Evolutionary conservation across 2,797 vertebrate genomes (phyloP).

Genomic region (Liasis olivaceus): DNA sequence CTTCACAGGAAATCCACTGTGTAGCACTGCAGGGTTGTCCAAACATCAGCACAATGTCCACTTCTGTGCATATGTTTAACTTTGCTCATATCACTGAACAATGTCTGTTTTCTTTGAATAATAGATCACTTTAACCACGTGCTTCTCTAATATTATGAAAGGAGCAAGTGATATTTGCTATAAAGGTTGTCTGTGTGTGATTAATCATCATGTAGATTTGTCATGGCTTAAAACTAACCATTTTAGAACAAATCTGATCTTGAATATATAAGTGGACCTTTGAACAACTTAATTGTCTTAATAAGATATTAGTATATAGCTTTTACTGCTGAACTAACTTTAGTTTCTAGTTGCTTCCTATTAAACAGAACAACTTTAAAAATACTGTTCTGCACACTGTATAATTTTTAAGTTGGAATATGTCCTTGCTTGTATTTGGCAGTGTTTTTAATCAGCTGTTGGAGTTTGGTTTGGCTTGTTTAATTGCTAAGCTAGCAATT

Average conservation of each 20-base stretch:
- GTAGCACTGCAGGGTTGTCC: slow-evolving; percentile 65
- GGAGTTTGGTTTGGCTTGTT: slow-evolving; percentile 27
- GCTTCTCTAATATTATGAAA: slow-evolving; percentile 44
- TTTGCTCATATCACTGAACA: slow-evolving; percentile 48
- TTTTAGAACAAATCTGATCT: not conserved
- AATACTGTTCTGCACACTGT: not conserved
- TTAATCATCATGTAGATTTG: slow-evolving; percentile 28
- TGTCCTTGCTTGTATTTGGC: slow-evolving; percentile 9
- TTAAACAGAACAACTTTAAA: not conserved
- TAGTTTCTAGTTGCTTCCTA: slow-evolving; percentile 44
- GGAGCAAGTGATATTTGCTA: slow-evolving; percentile 45
- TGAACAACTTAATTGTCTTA: slow-evolving; percentile 23
- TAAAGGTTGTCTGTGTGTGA: slow-evolving; percentile 49
- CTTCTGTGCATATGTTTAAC: slow-evolving; percentile 57
- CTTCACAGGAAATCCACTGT: slow-evolving; percentile 66
- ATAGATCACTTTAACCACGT: slow-evolving; percentile 54
- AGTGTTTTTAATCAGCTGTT: slow-evolving; percentile 40
- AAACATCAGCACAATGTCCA: slow-evolving; percentile 66
- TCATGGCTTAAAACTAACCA: not conserved
- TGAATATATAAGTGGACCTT: not conserved
- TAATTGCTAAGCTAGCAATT: slow-evolving; percentile 17
- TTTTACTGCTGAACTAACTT: slow-evolving; percentile 33
- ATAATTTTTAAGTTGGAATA: not conserved
- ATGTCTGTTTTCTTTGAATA: slow-evolving; percentile 53
- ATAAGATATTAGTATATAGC: slow-evolving; percentile 29